Evolutionary conservation across 37 sponge, comb jelly and placozoan species (phyloP), one percentile per base, ranked within the genome.

Genomic region (Bolinopsis microptera): DNA sequence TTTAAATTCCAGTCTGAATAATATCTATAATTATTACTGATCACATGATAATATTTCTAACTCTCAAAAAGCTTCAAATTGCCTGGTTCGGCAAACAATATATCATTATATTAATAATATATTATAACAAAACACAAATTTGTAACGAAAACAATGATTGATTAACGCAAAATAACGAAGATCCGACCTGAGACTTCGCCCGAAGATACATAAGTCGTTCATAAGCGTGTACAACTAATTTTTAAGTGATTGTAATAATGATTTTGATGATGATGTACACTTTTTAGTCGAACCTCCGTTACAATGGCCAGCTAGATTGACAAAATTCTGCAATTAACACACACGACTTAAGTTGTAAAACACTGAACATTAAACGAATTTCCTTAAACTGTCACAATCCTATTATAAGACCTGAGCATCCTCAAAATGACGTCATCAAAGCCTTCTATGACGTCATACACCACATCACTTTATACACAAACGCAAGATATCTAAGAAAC

Each of bases 281-380:
- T 48, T 48, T 48, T 13, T 48, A 13, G 61, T 48, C 61, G 13
- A 48, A 48, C 13, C 5, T 48, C 13, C 13, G 61, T 48, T 13
- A 48, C 5, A 48, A 18, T 48, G 61, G 61, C 9, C 61, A 18
- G 61, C 61, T 48, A 18, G 61, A 48, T 48, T 48, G 61, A 48
- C 5, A 13, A 48, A 48, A 48, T 48, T 48, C 61, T 48, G 61
- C 9, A 48, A 48, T 48, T 48, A 48, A 18, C 61, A 48, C 61
- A 48, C 61, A 48, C 5, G 61, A 48, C 61, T 48, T 13, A 48
- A 48, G 9, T 48, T 48, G 1, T 77, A 77, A 77, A 77, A 77
- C 80, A 77, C 80, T 77, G 80, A 77, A 77, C 80, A 77, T 16
- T 77, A 77, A 77, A 77, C 32, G 80, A 27, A 77, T 34, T 1